Evolutionary conservation across 2,888 invertebrate species (phyloP), one percentile per base, ranked within the genome.

Genomic region (Proisotoma minuta): DNA sequence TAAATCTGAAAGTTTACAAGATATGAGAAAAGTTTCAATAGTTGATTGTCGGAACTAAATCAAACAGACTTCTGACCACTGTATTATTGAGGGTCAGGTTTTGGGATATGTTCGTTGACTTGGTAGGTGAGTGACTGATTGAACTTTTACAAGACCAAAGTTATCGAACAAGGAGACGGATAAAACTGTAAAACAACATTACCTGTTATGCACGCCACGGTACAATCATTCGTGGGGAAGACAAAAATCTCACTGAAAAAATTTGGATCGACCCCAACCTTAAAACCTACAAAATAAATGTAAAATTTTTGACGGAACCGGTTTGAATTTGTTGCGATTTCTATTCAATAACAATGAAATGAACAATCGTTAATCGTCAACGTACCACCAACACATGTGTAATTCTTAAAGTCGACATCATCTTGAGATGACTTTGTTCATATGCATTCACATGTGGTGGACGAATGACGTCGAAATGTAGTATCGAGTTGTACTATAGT

Each of bases 191-290:
- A 43, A 60, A 29, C n/a, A 48, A 18, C 23, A 43, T 48, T 28
- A 26, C 18, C 57, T 29, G 49, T 49, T 49, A 54, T 15, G 20
- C 43, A 43, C 15, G 5, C 18, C 10, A 43, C 60, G 29, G 29
- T 28, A n/a, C n/a, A n/a, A 50, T 62, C 29, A 53, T 54, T 62
- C 56, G 59, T 57, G 60, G 43, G 61, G 65, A 63, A 59, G 65
- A 59, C 63, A 62, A 68, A 64, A 61, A 68, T 59, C 63, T 63
- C 57, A 68, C 68, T 68, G 68, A 68, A 68, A 68, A 68, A 66
- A 68, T 63, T 65, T 63, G 40, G 39, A 47, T 51, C 34, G 58
- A 50, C 24, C 43, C 62, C 34, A 62, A 66, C 65, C 68, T 66
- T 68, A 66, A 68, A 68, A 66, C 65, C 68, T 68, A 65, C 63